These are phyloP conservation scores for Pteromalus puparum DNA, from an alignment of 1,140 invertebrate genomes.

Conservation along the genomic window DNA sequence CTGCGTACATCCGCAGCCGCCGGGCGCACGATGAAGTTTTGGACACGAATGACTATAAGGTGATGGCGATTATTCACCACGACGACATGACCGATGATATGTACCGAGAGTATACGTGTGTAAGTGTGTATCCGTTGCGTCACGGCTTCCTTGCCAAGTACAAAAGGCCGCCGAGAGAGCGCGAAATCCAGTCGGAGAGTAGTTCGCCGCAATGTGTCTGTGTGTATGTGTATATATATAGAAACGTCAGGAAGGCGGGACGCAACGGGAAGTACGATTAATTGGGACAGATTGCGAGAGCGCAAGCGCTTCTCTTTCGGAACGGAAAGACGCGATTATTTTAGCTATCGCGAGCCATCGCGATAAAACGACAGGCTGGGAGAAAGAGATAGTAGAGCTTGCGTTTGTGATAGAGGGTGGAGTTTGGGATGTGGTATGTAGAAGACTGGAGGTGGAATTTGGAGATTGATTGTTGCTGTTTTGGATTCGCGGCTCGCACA, in stretches of 20 bases:
- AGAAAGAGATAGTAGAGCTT: not conserved
- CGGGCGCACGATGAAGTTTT: constrained; percentile 62
- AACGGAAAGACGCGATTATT: constrained; percentile 43
- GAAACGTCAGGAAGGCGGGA: constrained; percentile 54
- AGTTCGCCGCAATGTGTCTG: too few relatives aligned
- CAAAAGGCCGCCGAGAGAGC: not conserved
- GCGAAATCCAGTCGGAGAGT: not conserved
- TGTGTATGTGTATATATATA: not conserved
- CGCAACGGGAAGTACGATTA: constrained; percentile 60
- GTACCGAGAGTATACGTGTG: constrained; percentile 23
- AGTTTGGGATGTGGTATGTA: not conserved
- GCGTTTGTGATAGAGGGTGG: not conserved
- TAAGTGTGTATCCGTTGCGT: constrained; percentile 55
- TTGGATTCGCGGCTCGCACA: not conserved
- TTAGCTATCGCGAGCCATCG: constrained; percentile 26
- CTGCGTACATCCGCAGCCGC: constrained; percentile 38
- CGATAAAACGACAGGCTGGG: constrained; percentile 10
- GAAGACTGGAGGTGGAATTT: not conserved
- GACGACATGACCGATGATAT: constrained; percentile 66
- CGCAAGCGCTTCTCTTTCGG: constrained; percentile 19
- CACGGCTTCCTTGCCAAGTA: constrained; percentile 42
- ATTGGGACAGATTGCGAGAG: constrained; percentile 60
- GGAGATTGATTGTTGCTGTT: not conserved
- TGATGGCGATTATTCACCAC: constrained; percentile 72
- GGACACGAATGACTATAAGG: constrained; percentile 74